Conservation (phyloP, 30 jellyfish, hydroid and myxozoan species). For the Turritopsis dohrnii region DNA sequence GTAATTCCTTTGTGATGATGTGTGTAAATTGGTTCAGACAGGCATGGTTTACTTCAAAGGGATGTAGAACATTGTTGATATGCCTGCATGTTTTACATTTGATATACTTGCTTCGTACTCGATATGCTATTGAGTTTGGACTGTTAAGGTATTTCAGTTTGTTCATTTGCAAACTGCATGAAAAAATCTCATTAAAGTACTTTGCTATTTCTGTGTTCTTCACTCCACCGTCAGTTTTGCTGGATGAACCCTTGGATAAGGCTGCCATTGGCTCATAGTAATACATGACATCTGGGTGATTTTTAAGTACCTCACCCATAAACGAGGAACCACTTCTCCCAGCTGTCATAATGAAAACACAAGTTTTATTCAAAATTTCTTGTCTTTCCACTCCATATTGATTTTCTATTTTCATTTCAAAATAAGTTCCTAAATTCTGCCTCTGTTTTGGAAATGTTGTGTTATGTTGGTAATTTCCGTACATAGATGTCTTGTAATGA, state of each 20-base stretch:
- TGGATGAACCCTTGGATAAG: neutral
- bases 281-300: conserved; percentile 23
- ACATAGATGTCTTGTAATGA: neutral
- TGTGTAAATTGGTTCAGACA: conserved; percentile 4
- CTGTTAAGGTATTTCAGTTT: neutral
- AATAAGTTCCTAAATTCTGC: neutral
- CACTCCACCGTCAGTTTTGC: neutral
- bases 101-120: neutral
- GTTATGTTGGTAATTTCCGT: neutral
- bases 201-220: neutral
- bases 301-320: conserved; percentile 11
- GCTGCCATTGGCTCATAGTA: conserved; percentile 17
- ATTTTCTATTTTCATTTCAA: neutral
- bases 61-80: neutral
- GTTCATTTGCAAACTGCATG: neutral
- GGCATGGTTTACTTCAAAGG: neutral
- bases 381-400: neutral
- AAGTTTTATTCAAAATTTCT: neutral
- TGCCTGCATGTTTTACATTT: neutral
- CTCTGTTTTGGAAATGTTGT: neutral
- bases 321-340: conserved; percentile 24
- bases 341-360: neutral
- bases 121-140: neutral
- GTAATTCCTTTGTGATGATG: conserved; percentile 1
- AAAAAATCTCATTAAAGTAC: neutral